Percentiles rank a stretch among this genome's conserved stretches.
These are phyloP conservation scores for Thamnaconus septentrionalis DNA, from an alignment of 2,113 vertebrate genomes.

Conservation along the genomic window DNA sequence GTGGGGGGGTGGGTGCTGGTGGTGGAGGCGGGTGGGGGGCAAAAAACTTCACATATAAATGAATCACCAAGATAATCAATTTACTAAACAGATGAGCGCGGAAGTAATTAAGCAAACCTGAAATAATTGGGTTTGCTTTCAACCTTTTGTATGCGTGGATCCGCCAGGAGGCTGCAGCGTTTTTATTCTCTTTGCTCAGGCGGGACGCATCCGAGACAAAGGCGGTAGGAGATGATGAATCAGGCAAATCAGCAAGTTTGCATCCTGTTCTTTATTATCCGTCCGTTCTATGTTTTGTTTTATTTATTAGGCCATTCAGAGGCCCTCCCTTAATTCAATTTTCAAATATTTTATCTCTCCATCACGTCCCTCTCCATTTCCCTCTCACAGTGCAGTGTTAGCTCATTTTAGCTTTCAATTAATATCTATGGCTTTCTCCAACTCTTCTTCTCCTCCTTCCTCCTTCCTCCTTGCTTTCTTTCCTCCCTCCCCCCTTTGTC, in stretches of 20 bases:
- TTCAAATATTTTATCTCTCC: conserved; percentile 59
- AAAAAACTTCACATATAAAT: conserved; percentile 46
- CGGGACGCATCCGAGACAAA: conserved; percentile 14
- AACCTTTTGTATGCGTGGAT: not conserved
- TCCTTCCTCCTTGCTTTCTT: not conserved
- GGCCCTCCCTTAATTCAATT: conserved; percentile 56
- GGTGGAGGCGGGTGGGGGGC: no score
- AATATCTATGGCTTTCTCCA: conserved; percentile 54
- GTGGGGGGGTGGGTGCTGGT: no score
- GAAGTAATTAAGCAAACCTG: conserved; percentile 42
- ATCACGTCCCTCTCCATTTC: conserved; percentile 60
- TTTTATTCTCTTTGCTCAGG: conserved; percentile 7
- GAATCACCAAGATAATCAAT: conserved; percentile 45
- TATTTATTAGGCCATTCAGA: conserved; percentile 39
- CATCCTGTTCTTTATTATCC: conserved; percentile 40
- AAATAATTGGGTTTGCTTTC: conserved; percentile 17
- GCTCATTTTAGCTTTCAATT: conserved; percentile 68
- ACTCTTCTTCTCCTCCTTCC: conserved; percentile 25
- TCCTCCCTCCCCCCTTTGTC: not conserved
- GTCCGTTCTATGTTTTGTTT: conserved; percentile 39
- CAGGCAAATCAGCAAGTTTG: conserved; percentile 47
- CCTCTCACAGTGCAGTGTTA: conserved; percentile 72
- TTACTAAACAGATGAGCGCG: conserved; percentile 25
- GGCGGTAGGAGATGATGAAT: conserved; percentile 8
- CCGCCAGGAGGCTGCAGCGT: not conserved